Conservation (phyloP, 2,797 vertebrate species). For the Anguilla obscura region DNA sequence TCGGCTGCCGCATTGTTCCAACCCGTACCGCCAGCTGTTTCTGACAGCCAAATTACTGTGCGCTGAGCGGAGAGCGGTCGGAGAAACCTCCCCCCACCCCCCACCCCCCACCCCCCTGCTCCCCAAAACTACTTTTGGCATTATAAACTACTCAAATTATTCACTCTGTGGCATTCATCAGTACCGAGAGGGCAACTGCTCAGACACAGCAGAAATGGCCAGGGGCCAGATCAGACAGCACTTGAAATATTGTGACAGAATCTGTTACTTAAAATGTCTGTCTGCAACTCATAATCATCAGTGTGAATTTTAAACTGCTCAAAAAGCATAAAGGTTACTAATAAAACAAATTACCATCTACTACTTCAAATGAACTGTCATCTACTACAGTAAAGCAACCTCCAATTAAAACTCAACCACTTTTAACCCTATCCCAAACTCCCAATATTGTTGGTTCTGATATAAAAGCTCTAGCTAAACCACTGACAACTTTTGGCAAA, state of each 20-base stretch:
- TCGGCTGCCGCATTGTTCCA: constrained; percentile 55
- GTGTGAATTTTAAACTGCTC: background rate
- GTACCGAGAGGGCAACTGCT: background rate
- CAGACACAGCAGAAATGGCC: background rate
- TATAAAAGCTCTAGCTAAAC: no score
- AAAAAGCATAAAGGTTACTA: background rate
- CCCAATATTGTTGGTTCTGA: no score
- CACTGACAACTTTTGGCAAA: no score
- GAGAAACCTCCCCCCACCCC: constrained; percentile 43
- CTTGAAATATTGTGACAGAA: background rate
- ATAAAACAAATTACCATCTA: background rate
- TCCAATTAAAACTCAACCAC: no score
- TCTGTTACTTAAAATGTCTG: background rate
- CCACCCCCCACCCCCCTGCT: background rate
- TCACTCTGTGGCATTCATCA: background rate
- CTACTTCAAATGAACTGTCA: no score
- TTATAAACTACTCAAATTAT: background rate
- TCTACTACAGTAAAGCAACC: no score
- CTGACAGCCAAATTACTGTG: constrained; percentile 54
- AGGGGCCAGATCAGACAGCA: background rate
- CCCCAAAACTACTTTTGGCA: background rate
- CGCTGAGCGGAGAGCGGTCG: constrained; percentile 51
- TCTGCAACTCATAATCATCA: background rate
- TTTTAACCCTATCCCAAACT: no score
- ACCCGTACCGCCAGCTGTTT: constrained; percentile 54